Conservation (phyloP, 2,113 vertebrate species). For the Origma solitaria region DNA sequence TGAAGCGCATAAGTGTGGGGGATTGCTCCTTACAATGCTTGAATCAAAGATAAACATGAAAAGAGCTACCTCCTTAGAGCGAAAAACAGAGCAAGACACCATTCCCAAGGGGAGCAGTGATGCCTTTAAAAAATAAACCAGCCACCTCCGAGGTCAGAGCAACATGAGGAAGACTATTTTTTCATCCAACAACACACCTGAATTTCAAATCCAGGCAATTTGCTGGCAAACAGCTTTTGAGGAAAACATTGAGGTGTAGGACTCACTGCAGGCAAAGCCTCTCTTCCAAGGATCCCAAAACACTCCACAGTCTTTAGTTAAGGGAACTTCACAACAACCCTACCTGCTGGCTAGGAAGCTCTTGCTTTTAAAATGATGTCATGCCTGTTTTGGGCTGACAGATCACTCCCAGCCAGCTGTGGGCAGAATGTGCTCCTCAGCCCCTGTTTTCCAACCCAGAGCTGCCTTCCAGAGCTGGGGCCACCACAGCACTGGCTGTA, state of each 20-base stretch:
- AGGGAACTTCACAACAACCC: background rate
- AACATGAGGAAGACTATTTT: background rate
- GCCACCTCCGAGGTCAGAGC: background rate
- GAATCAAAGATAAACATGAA: constrained; percentile 62
- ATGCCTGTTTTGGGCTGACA: background rate
- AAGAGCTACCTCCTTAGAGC: constrained; percentile 36
- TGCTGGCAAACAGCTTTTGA: background rate
- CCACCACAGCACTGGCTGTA: background rate
- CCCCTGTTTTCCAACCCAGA: background rate
- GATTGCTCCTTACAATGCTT: constrained; percentile 52
- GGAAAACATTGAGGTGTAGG: fast-evolving
- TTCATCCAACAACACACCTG: background rate
- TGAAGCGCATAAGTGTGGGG: background rate
- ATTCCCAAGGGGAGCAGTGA: constrained; percentile 2
- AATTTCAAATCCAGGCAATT: constrained; percentile 13
- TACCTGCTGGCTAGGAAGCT: background rate
- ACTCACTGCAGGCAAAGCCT: background rate
- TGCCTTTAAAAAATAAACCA: constrained; percentile 25
- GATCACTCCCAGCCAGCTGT: background rate
- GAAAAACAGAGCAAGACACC: constrained; percentile 46
- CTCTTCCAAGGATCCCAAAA: background rate
- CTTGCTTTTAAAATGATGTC: background rate
- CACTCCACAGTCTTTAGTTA: background rate
- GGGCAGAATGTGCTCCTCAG: background rate
- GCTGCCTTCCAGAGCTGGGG: background rate